Conservation (phyloP, 2,113 vertebrate species). For the Coturnix japonica region DNA sequence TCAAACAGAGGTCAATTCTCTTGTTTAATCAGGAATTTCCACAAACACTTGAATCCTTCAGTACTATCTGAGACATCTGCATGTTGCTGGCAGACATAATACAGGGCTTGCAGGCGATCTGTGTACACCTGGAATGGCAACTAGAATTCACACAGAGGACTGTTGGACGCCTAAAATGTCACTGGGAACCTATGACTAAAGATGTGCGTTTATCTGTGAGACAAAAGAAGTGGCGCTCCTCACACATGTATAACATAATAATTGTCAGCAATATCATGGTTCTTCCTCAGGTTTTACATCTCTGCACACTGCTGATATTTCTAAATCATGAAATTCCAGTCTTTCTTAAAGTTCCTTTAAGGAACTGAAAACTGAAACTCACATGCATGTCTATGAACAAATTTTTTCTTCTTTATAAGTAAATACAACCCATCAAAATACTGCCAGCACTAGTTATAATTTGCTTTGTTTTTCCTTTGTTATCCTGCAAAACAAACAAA, state of each 20-base stretch:
- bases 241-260: rapidly evolving
- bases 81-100: not conserved
- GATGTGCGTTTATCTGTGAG: not conserved
- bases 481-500: not conserved
- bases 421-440: not conserved
- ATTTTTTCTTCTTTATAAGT: not conserved
- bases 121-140: not conserved
- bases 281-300: not conserved
- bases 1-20: not conserved
- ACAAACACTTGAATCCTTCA: not conserved
- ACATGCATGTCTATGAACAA: not conserved
- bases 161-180: not conserved
- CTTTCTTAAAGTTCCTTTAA: not conserved
- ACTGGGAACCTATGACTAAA: not conserved
- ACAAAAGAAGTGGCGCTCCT: not conserved
- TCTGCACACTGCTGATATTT: not conserved
- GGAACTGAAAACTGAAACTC: not conserved
- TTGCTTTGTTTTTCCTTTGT: not conserved
- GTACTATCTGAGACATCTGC: not conserved
- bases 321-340: not conserved
- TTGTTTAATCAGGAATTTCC: not conserved
- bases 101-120: not conserved
- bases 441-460: not conserved
- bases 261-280: not conserved
- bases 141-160: not conserved